phyloP scores from a whole-genome alignment of 2,797 vertebrate species.

The Sebastes umbrosus region DNA sequence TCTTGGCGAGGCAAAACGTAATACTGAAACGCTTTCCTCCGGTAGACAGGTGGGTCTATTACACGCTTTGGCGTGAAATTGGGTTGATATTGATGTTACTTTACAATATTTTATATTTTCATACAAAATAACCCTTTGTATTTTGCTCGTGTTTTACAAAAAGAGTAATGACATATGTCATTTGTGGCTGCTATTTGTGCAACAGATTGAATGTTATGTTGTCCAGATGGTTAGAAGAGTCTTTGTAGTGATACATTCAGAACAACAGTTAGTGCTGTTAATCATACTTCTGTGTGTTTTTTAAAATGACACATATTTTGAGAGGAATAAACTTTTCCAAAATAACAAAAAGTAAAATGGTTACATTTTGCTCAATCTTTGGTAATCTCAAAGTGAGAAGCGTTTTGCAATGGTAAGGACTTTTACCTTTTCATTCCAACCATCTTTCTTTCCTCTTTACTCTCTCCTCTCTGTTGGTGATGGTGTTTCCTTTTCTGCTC shows the following conservation, averaged over 20 bases:
- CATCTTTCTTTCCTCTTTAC: background rate
- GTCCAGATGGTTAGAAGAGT: background rate
- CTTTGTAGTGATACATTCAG: background rate
- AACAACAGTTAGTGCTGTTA: no score
- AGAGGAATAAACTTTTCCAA: background rate
- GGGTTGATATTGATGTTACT: no score
- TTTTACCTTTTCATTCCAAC: background rate
- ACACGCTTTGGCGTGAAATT: no score
- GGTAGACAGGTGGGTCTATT: no score
- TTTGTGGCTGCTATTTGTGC: background rate
- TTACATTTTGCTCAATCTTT: background rate
- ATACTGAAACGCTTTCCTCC: no score
- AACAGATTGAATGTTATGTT: background rate
- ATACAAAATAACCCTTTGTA: no score
- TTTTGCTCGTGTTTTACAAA: background rate
- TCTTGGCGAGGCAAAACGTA: no score
- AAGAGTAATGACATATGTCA: background rate
- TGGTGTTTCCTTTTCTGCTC: constrained; percentile 33
- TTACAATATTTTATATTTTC: no score
- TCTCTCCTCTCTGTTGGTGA: constrained; percentile 26
- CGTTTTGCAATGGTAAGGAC: background rate
- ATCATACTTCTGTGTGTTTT: background rate
- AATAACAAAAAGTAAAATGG: background rate
- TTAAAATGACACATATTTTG: background rate
- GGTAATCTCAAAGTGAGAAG: background rate